Percentiles rank a stretch among this genome's conserved stretches.
Evolutionary conservation across 2,797 vertebrate species (phyloP).

Genomic region (Clamator glandarius): DNA sequence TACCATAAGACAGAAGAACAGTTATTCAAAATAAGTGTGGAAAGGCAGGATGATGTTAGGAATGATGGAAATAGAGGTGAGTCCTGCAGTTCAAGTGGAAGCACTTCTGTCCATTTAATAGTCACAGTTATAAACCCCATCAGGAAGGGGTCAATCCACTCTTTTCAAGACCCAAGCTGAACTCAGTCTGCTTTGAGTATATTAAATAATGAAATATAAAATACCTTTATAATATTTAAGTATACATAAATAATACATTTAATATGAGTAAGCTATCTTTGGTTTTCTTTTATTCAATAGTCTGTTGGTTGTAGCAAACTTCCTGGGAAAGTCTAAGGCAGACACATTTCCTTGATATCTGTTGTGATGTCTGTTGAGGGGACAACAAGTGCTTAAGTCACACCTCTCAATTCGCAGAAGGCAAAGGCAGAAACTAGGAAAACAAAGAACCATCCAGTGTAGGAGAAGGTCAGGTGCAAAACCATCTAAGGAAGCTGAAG

Average conservation of each 20-base stretch:
- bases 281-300: not conserved
- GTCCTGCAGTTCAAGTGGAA: not conserved
- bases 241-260: not conserved
- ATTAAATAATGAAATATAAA: not conserved
- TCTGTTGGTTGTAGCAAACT: not conserved
- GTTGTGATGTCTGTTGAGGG: too few species aligned
- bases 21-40: not conserved
- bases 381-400: too few species aligned
- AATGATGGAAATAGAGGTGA: not conserved
- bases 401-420: too few species aligned
- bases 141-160: not conserved
- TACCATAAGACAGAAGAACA: not conserved
- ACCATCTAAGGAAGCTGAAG: too few species aligned
- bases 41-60: not conserved
- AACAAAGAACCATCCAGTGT: too few species aligned
- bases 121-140: not conserved
- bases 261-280: not conserved
- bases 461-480: too few species aligned
- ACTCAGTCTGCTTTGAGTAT: not conserved
- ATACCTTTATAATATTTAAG: not conserved
- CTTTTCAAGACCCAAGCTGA: not conserved
- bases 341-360: not conserved
- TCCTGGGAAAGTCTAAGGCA: not conserved
- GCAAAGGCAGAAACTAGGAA: too few species aligned
- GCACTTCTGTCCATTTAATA: not conserved